phyloP scores from a whole-genome alignment of 2,888 invertebrate genomes.

The Cremastobaeus sp. region DNA sequence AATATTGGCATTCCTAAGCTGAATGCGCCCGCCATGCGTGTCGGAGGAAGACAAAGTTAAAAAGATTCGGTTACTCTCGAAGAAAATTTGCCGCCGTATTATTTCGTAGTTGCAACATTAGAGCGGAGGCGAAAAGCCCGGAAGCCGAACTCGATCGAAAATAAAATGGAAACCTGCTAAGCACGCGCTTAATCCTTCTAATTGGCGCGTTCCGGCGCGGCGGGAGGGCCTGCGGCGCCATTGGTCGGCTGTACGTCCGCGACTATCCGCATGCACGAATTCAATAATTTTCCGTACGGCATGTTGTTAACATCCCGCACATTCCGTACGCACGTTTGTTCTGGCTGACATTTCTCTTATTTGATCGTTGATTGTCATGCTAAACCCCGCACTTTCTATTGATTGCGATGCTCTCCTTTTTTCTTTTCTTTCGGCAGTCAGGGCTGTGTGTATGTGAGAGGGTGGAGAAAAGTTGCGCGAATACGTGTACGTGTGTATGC shows the following conservation, averaged over 20 bases:
- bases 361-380: conserved; percentile 76
- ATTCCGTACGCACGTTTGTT: conserved; percentile 59
- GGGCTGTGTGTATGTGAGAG: conserved; percentile 52
- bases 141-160: too few relatives aligned
- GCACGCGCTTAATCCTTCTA: too few relatives aligned
- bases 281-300: conserved; percentile 43
- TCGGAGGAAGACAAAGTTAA: conserved; percentile 34
- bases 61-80: conserved; percentile 1
- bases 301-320: conserved; percentile 56
- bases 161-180: too few relatives aligned
- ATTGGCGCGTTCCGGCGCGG: conserved; percentile 35
- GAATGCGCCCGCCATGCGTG: conserved; percentile 58
- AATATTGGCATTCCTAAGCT: conserved; percentile 68
- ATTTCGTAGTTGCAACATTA: too few relatives aligned
- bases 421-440: conserved; percentile 57
- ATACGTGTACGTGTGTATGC: conserved; percentile 47
- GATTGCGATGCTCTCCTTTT: conserved; percentile 65
- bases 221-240: conserved; percentile 19
- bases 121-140: too few relatives aligned
- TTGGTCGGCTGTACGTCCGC: conserved; percentile 13
- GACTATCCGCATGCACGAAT: conserved; percentile 27
- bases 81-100: too few relatives aligned
- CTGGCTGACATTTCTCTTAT: conserved; percentile 71
- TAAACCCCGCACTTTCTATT: conserved; percentile 72
- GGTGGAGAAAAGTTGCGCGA: conserved; percentile 58